Evolutionary conservation across 2,797 vertebrate species (phyloP).

Genomic region (Megalops cyprinoides): DNA sequence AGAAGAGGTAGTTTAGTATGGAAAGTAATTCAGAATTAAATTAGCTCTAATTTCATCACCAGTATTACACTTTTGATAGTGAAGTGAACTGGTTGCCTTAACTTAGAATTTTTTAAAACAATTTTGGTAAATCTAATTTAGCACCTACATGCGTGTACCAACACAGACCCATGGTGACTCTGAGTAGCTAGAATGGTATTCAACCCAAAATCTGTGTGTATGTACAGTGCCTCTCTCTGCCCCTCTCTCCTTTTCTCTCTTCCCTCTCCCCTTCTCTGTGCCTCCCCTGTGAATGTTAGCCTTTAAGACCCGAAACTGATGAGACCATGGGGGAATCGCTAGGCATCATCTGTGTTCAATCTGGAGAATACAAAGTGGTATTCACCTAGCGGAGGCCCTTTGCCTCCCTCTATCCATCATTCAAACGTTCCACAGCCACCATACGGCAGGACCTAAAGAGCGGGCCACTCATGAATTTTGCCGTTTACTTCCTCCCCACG

Average conservation of each 20-base stretch:
- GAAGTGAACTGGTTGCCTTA: no score
- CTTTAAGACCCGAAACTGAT: slow-evolving; percentile 19
- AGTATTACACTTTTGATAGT: no score
- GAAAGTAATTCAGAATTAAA: neutral
- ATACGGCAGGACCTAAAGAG: neutral
- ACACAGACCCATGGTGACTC: neutral
- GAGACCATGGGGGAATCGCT: slow-evolving; percentile 11
- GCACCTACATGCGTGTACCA: no score
- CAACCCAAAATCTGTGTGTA: neutral
- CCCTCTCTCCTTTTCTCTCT: no score
- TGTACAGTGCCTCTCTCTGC: neutral
- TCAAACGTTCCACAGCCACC: neutral
- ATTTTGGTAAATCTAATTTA: no score
- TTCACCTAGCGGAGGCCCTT: neutral
- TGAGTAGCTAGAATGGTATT: neutral
- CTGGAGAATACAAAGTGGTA: slow-evolving; percentile 1
- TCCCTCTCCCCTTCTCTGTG: neutral
- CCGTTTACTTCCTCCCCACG: no score
- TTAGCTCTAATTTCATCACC: neutral
- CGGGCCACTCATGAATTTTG: neutral
- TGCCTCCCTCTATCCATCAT: neutral
- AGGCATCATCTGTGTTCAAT: slow-evolving; percentile 26
- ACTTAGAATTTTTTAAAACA: no score
- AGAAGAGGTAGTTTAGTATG: no score
- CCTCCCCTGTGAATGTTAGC: neutral